phyloP scores from a whole-genome alignment of 2,113 vertebrate species.

The Aviceda subcristata region DNA sequence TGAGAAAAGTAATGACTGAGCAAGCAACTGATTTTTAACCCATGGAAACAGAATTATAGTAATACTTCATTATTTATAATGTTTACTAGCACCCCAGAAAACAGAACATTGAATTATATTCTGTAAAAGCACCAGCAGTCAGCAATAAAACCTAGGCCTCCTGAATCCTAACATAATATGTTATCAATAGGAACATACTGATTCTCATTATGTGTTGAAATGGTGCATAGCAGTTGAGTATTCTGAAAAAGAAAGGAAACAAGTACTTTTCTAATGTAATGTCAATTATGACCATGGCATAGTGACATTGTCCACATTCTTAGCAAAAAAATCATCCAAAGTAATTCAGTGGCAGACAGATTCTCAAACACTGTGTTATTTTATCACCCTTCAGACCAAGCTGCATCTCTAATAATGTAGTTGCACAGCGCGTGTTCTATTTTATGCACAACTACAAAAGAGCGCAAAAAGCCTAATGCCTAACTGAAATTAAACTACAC shows the following conservation, averaged over 20 bases:
- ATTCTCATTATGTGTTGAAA: not conserved
- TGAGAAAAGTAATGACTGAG: not conserved
- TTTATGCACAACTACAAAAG: not conserved
- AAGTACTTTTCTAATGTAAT: not conserved
- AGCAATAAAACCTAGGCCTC: not conserved
- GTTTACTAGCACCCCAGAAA: not conserved
- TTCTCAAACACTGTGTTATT: not conserved
- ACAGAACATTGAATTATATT: not conserved
- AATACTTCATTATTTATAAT: not conserved
- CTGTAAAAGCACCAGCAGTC: not conserved
- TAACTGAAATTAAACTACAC: not conserved
- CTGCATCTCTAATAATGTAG: not conserved
- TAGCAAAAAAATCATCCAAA: not conserved
- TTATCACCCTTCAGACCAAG: not conserved
- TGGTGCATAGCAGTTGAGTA: not conserved
- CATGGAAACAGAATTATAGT: not conserved
- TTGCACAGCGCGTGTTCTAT: fast-evolving
- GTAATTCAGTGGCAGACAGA: not conserved
- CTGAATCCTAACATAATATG: not conserved
- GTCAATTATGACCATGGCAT: not conserved
- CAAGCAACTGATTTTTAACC: not conserved
- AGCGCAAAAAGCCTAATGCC: not conserved
- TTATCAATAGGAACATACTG: not conserved
- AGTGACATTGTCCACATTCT: not conserved
- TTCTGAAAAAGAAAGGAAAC: not conserved